A percentile compares a stretch with the other conserved stretches of the same genome.
Conservation (phyloP, 2,113 vertebrate species). For the Chlorodrepanis virens region DNA sequence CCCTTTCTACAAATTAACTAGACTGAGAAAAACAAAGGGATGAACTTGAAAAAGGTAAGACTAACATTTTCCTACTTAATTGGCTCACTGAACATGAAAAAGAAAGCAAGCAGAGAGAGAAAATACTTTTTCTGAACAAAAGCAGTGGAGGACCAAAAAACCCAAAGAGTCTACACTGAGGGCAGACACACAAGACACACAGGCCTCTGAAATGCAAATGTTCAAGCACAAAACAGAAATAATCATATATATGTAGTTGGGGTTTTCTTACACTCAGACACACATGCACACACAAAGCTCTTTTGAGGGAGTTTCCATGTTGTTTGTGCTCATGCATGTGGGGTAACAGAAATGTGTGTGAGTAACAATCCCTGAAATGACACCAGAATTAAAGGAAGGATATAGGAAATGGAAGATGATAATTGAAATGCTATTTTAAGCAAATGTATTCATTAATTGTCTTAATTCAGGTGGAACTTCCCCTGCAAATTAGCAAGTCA, state of each 20-base stretch:
- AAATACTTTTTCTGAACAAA: neutral
- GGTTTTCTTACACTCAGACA: neutral
- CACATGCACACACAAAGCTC: neutral
- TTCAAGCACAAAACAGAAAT: neutral
- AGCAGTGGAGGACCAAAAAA: neutral
- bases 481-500: neutral
- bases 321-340: neutral
- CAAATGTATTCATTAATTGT: neutral
- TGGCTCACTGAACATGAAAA: neutral
- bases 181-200: neutral
- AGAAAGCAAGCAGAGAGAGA: neutral
- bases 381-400: neutral
- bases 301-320: neutral
- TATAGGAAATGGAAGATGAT: neutral
- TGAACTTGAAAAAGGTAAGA: neutral
- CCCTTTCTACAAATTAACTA: neutral
- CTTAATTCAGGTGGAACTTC: neutral
- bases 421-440: neutral
- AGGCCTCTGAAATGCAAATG: neutral
- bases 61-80: neutral
- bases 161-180: neutral
- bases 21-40: neutral
- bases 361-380: neutral
- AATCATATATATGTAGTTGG: neutral
- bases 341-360: neutral